Conservation (phyloP, 2,113 vertebrate species). For the Anhinga rufa region DNA sequence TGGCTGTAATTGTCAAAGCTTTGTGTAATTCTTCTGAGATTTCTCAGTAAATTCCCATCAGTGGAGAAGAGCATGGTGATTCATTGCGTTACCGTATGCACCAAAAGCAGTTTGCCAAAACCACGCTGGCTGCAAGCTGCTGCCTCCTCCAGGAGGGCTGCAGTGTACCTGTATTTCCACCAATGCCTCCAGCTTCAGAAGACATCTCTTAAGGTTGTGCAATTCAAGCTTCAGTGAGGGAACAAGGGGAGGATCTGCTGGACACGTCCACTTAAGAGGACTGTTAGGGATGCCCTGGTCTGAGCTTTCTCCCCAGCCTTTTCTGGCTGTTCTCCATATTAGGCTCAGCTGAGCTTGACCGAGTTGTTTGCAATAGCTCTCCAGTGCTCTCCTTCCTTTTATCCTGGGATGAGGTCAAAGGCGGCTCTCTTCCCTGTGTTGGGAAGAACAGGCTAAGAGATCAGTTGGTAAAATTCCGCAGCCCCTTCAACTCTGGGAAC, state of each 20-base stretch:
- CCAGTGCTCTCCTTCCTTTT: not conserved
- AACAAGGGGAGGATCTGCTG: not conserved
- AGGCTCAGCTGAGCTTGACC: not conserved
- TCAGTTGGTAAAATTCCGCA: not conserved
- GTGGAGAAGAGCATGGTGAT: not conserved
- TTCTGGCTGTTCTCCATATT: not conserved
- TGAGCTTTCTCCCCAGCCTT: not conserved
- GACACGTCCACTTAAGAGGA: not conserved
- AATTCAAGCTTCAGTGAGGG: not conserved
- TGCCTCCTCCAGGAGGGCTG: not conserved
- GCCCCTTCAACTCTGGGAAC: not conserved
- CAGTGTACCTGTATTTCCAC: not conserved
- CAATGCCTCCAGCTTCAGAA: not conserved
- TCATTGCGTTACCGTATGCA: not conserved
- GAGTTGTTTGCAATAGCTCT: not conserved
- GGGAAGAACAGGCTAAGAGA: not conserved
- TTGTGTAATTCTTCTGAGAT: not conserved
- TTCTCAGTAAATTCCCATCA: not conserved
- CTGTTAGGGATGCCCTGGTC: not conserved
- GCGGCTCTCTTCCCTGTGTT: not conserved
- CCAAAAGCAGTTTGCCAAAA: not conserved
- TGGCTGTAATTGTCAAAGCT: not conserved
- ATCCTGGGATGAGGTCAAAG: not conserved
- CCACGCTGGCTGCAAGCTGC: not conserved
- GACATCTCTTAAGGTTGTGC: not conserved